Conservation (phyloP, 2,113 vertebrate genomes). For the Varanus komodoensis region DNA sequence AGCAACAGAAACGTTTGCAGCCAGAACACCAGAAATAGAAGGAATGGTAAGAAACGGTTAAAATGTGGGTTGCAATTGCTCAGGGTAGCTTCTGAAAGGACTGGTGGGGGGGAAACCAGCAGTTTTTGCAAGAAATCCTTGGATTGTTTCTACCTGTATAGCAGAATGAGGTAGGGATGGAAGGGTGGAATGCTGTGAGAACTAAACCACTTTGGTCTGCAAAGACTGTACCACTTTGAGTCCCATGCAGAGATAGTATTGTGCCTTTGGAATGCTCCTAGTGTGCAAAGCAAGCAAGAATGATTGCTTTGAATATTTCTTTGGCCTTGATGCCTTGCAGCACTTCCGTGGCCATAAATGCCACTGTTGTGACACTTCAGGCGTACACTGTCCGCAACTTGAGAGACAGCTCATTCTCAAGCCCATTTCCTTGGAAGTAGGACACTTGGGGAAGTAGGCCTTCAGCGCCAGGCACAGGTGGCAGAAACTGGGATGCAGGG, state of each 20-base stretch:
- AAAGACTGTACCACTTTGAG: no score
- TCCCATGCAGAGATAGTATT: not conserved
- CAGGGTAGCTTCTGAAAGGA: not conserved
- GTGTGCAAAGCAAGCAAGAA: not conserved
- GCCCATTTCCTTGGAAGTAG: not conserved
- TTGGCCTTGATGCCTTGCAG: not conserved
- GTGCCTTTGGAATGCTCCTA: not conserved
- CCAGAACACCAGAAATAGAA: not conserved
- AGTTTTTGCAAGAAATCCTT: not conserved
- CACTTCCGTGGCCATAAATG: not conserved
- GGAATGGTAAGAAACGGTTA: not conserved
- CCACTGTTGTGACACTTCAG: not conserved
- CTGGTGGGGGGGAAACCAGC: not conserved
- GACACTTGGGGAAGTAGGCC: not conserved
- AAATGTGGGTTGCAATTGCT: not conserved
- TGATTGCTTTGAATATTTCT: not conserved
- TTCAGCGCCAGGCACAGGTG: no score
- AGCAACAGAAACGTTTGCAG: no score
- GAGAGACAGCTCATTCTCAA: not conserved
- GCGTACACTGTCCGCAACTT: not conserved
- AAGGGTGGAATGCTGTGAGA: no score
- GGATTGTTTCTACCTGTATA: not conserved
- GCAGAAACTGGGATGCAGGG: no score
- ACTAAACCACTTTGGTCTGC: not conserved
- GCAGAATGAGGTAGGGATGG: not conserved